Base-by-base conservation (phyloP, 1,140 invertebrate genomes). In the Habropoda laboriosa region DNA sequence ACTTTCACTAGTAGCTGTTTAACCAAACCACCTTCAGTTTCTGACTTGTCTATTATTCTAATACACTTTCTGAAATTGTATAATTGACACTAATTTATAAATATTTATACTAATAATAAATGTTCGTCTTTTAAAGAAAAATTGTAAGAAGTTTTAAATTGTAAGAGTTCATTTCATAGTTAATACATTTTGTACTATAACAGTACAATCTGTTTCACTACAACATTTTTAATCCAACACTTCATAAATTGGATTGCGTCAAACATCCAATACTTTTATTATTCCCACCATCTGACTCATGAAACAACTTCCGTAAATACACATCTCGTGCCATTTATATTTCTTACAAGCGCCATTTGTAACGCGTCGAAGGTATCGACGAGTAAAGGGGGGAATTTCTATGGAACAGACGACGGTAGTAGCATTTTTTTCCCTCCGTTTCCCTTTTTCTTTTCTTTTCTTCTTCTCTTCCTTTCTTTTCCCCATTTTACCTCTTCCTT, bases 351-450 rank as follows among this genome's bases (percentile, higher is more conserved):
- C 7, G 64, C 30, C 27, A 57, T 71, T 71, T 57, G 38, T 18
- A 32, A 27, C 68, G 30, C 21, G 53, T 21, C 47, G 64, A 67
- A 67, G 45, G 64, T 49, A 53, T 68, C 40, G 18, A 21, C 27
- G 53, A 45, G 68, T 21, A 47, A 72, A 42, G 10, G 27, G 38
- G 10, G 27, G 38, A 21, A 58, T 35, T 58, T 42, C 40, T 32
- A 45, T 45, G 53, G 55, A 71, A 70, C 67, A 57, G n/a, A 57
- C 64, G 47, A 47, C 38, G 8, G 27, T 32, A 21, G 53, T 18
- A n/a, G 49, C 13, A 10, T 18, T 70, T n/a, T n/a, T 24, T 2
- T 10, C 27, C 27, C 10, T 16, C 3, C 13, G 32, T 24, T 61
- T 40, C 27, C 45, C 24, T 13, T 67, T 30, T 49, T 18, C 18